These are phyloP conservation scores for Petaurus breviceps DNA, from an alignment of 2,113 vertebrate genomes.

Conservation along the genomic window DNA sequence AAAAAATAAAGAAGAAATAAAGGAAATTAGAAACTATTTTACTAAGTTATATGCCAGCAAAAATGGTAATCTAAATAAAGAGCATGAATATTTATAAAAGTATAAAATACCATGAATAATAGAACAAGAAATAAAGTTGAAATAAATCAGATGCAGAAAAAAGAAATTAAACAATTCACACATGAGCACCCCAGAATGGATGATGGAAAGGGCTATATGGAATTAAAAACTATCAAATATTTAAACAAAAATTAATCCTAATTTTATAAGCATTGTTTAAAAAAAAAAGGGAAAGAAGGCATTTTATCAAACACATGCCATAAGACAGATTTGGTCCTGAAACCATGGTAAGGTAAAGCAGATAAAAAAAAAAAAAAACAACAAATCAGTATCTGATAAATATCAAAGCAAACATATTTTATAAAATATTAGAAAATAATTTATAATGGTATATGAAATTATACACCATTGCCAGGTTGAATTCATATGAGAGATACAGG, in stretches of 20 bases:
- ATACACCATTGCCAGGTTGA: not conserved
- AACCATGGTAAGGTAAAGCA: not conserved
- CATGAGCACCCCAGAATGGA: too few relatives aligned
- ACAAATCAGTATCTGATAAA: too few relatives aligned
- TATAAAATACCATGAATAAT: not conserved
- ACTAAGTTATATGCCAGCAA: too few relatives aligned
- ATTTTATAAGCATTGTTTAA: not conserved
- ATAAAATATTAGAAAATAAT: too few relatives aligned
- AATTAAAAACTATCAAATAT: not conserved
- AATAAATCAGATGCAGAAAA: not conserved
- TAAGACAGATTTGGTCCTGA: not conserved
- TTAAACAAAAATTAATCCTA: not conserved
- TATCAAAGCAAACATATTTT: too few relatives aligned
- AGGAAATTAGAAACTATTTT: too few relatives aligned
- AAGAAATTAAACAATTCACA: not conserved
- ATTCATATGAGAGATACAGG: not conserved
- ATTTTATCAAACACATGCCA: too few relatives aligned
- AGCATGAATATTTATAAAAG: not conserved
- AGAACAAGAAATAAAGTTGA: not conserved
- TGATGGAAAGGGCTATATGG: not conserved
- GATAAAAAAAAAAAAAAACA: not conserved
- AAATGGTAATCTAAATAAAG: not conserved
- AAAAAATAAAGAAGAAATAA: too few relatives aligned
- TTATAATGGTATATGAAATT: too few relatives aligned
- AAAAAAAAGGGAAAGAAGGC: not conserved